Conservation (phyloP, 2,797 vertebrate species). For the Philypnodon macrostomus region DNA sequence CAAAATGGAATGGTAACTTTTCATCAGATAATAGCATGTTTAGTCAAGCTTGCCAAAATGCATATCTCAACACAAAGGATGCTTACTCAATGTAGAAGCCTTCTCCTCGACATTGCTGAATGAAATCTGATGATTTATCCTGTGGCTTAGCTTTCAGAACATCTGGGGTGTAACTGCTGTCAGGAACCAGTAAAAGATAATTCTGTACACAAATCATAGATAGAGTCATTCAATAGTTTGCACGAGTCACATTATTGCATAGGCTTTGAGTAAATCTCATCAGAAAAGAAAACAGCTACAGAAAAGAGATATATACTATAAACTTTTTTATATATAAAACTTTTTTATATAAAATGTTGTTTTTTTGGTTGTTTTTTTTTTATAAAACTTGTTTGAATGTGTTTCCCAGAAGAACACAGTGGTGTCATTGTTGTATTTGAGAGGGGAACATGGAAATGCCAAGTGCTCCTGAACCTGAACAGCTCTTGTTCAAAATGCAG, state of each 20-base stretch:
- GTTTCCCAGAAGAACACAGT: constrained; percentile 48
- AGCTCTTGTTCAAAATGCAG: constrained; percentile 19
- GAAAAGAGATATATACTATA: no score
- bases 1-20: not conserved
- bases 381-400: constrained; percentile 40
- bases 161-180: constrained; percentile 80
- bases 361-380: no score
- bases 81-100: constrained; percentile 89
- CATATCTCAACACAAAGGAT: constrained; percentile 6
- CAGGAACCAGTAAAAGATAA: constrained; percentile 83
- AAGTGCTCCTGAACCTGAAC: constrained; percentile 31
- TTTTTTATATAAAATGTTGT: no score
- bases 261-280: no score
- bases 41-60: constrained; percentile 1
- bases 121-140: constrained; percentile 87
- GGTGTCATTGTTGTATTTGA: constrained; percentile 54
- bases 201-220: constrained; percentile 73
- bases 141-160: constrained; percentile 79
- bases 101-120: constrained; percentile 83
- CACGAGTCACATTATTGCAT: no score
- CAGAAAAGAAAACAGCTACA: no score
- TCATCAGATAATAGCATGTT: constrained; percentile 2
- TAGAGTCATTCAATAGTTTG: not conserved
- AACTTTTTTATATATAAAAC: no score
- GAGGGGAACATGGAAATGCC: constrained; percentile 38